phyloP scores from a whole-genome alignment of 2,113 vertebrate genomes.

The Zapornia atra region DNA sequence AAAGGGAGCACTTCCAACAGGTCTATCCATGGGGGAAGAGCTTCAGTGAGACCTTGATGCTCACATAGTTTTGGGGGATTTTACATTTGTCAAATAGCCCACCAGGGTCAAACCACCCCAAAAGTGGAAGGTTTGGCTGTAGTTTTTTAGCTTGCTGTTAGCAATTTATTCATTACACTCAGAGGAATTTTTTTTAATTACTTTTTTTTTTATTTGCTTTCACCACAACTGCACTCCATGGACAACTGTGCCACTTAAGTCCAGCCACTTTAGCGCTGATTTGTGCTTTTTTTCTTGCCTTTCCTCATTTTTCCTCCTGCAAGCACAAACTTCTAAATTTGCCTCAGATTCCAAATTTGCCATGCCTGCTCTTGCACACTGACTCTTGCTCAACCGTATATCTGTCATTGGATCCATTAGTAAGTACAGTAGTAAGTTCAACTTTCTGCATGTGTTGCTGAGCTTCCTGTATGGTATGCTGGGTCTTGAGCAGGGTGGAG shows the following conservation, averaged over 20 bases:
- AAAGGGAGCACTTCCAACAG: background rate
- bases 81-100: background rate
- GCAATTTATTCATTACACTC: background rate
- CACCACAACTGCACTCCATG: background rate
- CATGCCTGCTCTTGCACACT: constrained; percentile 46
- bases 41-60: background rate
- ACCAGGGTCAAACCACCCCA: too few species aligned
- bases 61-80: background rate
- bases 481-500: constrained; percentile 3
- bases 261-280: constrained; percentile 38
- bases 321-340: constrained; percentile 45
- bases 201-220: background rate
- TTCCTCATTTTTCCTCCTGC: background rate
- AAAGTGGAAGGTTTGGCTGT: background rate
- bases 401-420: constrained; percentile 65
- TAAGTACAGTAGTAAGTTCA: constrained; percentile 58
- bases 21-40: background rate
- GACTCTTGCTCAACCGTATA: background rate
- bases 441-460: constrained; percentile 28
- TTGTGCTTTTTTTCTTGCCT: background rate
- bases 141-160: background rate
- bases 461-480: constrained; percentile 7
- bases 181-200: background rate
- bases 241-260: constrained; percentile 9
- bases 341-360: constrained; percentile 66